Conservation (phyloP, 1,140 invertebrate species). For the Parasteatoda tepidariorum region DNA sequence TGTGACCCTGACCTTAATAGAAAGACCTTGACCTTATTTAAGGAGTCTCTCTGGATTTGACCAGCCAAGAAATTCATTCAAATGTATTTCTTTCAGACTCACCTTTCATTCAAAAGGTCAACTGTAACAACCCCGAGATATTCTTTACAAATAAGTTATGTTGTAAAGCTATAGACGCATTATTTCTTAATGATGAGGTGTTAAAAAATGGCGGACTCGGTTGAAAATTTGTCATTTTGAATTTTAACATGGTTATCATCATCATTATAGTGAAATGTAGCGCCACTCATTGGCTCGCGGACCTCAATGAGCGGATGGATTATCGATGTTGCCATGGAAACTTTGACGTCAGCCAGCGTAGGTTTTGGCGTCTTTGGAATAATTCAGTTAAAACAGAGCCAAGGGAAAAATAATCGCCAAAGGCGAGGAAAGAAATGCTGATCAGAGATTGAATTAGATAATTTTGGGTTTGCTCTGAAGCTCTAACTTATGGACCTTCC, state of each 20-base stretch:
- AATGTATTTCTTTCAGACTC: no score
- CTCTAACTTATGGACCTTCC: constrained; percentile 1
- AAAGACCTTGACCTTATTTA: no score
- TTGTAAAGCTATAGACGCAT: no score
- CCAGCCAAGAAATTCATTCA: no score
- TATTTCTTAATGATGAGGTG: no score
- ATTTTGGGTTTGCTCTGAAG: constrained; percentile 22
- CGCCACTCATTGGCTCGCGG: constrained; percentile 44
- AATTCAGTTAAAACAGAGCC: constrained; percentile 42
- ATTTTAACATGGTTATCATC: constrained; percentile 39
- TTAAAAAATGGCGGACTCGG: constrained; percentile 31
- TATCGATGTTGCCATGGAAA: constrained; percentile 53
- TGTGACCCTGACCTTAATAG: no score
- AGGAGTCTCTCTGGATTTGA: no score
- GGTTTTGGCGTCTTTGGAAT: constrained; percentile 29
- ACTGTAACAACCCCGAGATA: no score
- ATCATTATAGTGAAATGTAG: constrained; percentile 16
- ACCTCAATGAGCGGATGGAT: constrained; percentile 53
- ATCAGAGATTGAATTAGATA: constrained; percentile 27
- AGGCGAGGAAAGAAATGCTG: constrained; percentile 4
- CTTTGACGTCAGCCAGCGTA: constrained; percentile 49
- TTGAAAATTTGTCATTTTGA: constrained; percentile 47
- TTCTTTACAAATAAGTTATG: no score
- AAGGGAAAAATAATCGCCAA: constrained; percentile 44
- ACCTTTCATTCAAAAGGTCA: no score